Evolutionary conservation across 2,888 invertebrate species (phyloP).

Genomic region (Diaphora mendica): DNA sequence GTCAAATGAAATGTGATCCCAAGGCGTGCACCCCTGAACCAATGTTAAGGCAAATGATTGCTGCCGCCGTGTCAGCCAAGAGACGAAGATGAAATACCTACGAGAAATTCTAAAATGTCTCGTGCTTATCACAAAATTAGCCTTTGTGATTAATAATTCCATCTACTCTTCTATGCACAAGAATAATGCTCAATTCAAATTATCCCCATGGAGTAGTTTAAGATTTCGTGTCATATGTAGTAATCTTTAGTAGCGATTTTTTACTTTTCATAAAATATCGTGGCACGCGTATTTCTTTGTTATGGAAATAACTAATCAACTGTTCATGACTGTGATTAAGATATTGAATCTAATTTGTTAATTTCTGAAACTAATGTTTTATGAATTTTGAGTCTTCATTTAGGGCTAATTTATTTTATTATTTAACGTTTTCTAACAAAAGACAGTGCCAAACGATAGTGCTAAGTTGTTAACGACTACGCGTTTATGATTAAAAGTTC

Average conservation of each 20-base stretch:
- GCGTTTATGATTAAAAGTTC: conserved; percentile 77
- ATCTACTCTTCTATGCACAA: conserved; percentile 83
- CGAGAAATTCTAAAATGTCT: conserved; percentile 56
- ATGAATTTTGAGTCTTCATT: conserved; percentile 70
- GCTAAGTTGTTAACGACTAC: conserved; percentile 83
- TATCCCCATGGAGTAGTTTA: conserved; percentile 82
- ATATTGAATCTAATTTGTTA: conserved; percentile 69
- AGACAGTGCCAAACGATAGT: conserved; percentile 85
- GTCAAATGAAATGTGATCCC: conserved; percentile 98
- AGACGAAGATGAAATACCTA: conserved; percentile 89
- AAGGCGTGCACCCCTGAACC: conserved; percentile 96
- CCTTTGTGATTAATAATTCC: conserved; percentile 77
- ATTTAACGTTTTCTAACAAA: conserved; percentile 74
- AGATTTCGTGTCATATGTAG: conserved; percentile 85
- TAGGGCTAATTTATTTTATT: conserved; percentile 74
- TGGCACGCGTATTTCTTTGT: conserved; percentile 78
- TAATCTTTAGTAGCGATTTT: conserved; percentile 73
- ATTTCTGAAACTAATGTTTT: conserved; percentile 71
- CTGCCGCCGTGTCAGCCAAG: conserved; percentile 91
- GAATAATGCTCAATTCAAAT: conserved; percentile 86
- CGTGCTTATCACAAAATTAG: conserved; percentile 72
- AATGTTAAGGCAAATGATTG: conserved; percentile 96
- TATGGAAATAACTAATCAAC: conserved; percentile 70
- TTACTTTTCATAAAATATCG: conserved; percentile 75
- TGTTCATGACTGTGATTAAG: conserved; percentile 83